phyloP scores from a whole-genome alignment of 2,888 invertebrate genomes.

The Melipona beecheii region DNA sequence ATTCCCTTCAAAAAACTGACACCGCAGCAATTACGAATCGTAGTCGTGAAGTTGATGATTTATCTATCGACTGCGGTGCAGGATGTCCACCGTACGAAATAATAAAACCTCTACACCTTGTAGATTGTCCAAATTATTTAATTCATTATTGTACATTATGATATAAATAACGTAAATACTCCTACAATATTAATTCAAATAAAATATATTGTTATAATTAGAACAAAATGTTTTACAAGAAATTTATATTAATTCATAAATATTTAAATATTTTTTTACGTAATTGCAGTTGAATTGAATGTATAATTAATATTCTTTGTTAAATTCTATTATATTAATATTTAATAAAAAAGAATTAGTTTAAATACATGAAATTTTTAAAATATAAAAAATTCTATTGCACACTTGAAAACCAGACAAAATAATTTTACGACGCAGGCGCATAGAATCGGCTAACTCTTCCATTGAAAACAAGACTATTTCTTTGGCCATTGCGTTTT shows the following conservation, averaged over 20 bases:
- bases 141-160: not conserved
- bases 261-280: not conserved
- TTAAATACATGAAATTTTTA: not conserved
- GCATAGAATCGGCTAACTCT: not conserved
- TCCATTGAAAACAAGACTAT: constrained; percentile 30
- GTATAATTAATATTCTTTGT: not conserved
- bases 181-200: not conserved
- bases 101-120: not conserved
- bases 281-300: not conserved
- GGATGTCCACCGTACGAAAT: constrained; percentile 15
- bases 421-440: constrained; percentile 20
- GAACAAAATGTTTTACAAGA: not conserved
- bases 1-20: constrained; percentile 53
- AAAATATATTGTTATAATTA: not conserved
- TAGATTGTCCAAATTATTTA: not conserved
- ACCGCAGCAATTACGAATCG: constrained; percentile 52
- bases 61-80: not conserved
- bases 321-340: not conserved
- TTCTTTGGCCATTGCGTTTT: constrained; percentile 52
- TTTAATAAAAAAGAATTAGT: not conserved
- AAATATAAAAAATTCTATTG: not conserved
- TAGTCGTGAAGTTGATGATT: constrained; percentile 38
- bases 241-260: constrained; percentile 7
- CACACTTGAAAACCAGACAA: constrained; percentile 16
- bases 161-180: not conserved